Conservation (phyloP, 2,113 vertebrate genomes). For the Porphyrio hochstetteri region DNA sequence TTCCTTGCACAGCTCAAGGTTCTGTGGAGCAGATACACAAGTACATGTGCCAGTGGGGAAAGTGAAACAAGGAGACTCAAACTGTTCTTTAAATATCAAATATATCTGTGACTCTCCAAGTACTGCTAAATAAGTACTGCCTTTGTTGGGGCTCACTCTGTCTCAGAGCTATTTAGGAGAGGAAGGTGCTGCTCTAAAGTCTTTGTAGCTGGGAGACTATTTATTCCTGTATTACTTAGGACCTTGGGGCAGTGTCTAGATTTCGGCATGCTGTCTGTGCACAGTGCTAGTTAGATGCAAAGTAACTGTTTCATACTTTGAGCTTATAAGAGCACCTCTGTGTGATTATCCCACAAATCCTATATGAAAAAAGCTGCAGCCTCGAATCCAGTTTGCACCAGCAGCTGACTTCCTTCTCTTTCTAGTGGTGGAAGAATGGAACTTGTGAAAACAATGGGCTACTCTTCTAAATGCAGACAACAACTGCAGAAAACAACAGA, state of each 20-base stretch:
- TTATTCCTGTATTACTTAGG: not conserved
- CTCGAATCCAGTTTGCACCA: accelerated
- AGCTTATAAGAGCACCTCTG: not conserved
- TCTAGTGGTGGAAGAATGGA: not conserved
- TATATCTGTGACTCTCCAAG: not conserved
- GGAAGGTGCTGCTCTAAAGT: not conserved
- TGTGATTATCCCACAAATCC: not conserved
- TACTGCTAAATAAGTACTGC: not conserved
- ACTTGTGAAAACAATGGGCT: not conserved
- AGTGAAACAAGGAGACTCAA: not conserved
- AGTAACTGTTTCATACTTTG: not conserved
- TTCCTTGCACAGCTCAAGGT: not conserved
- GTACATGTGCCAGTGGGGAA: not conserved
- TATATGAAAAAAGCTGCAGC: not conserved
- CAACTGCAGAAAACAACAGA: not conserved
- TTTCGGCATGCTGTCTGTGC: not conserved
- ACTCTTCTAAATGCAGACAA: not conserved
- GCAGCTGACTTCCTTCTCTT: not conserved
- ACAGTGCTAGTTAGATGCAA: not conserved
- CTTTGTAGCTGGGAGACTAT: not conserved
- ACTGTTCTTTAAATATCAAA: not conserved
- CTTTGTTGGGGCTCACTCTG: not conserved
- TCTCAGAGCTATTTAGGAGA: not conserved
- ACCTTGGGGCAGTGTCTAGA: not conserved
- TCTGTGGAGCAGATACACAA: not conserved